A percentile compares a stretch with the other conserved stretches of the same genome.
Conservation (phyloP, 2,797 vertebrate genomes). For the Prunella strophiata region DNA sequence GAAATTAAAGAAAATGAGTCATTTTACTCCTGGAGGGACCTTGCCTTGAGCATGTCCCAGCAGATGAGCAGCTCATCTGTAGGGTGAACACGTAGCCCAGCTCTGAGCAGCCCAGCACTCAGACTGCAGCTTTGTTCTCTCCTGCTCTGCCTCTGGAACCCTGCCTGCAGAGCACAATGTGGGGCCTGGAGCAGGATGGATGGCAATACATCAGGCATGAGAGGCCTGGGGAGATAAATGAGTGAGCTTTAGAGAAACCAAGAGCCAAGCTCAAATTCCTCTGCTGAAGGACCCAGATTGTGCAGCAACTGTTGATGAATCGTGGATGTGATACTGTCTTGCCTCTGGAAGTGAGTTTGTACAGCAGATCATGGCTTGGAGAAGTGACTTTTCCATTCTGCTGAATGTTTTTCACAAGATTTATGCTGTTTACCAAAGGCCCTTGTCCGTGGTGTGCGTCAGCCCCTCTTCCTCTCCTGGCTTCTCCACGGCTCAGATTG, state of each 20-base stretch:
- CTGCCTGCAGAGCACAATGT: slow-evolving; percentile 33
- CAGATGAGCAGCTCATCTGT: not conserved
- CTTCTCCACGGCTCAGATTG: not conserved
- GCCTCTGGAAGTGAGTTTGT: not conserved
- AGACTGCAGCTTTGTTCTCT: slow-evolving; percentile 26
- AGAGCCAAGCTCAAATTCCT: slow-evolving; percentile 5
- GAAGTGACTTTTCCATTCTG: slow-evolving; percentile 2
- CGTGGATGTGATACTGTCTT: not conserved
- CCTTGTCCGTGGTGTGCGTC: not conserved
- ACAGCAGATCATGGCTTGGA: slow-evolving; percentile 4
- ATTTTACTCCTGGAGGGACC: not conserved
- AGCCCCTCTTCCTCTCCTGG: slow-evolving; percentile 31
- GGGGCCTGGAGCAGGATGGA: not conserved
- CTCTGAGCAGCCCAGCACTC: not conserved
- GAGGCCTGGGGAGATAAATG: not conserved
- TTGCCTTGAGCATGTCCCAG: not conserved
- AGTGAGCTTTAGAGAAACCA: not conserved
- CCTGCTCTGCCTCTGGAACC: not conserved
- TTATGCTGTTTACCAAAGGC: slow-evolving; percentile 26
- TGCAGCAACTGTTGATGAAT: slow-evolving; percentile 43
- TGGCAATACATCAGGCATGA: not conserved
- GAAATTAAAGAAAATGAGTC: not conserved
- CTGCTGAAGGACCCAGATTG: slow-evolving; percentile 21
- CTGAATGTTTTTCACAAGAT: slow-evolving; percentile 17
- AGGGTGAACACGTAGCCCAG: not conserved